Evolutionary conservation across 2,113 vertebrate genomes (phyloP).

Genomic region (Rhynchomys soricoides): DNA sequence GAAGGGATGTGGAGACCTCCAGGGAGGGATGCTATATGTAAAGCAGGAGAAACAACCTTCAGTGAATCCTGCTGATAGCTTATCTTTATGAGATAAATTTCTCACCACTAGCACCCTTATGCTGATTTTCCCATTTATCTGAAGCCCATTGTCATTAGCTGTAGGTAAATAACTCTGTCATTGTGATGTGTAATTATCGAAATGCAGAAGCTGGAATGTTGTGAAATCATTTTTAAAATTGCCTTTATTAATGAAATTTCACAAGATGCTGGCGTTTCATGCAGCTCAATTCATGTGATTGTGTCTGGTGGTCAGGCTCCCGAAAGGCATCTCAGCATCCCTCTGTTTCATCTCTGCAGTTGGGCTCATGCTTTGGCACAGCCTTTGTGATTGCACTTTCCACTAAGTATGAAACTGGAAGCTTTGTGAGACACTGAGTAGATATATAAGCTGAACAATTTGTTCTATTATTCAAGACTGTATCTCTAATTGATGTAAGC

Average conservation of each 20-base stretch:
- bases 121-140: background rate
- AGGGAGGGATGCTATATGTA: no score
- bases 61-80: background rate
- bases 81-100: background rate
- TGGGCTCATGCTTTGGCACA: background rate
- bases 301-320: background rate
- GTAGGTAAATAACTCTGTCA: background rate
- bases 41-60: background rate
- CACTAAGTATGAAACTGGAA: background rate
- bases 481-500: background rate
- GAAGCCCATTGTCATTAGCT: background rate
- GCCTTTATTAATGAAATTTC: background rate
- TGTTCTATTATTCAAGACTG: background rate
- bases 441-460: background rate
- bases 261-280: background rate
- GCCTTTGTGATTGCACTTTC: background rate
- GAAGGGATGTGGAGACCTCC: background rate
- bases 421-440: background rate
- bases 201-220: background rate
- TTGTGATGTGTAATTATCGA: background rate
- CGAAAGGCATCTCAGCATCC: background rate
- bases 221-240: background rate
- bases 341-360: background rate
- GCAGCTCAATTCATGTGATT: background rate
- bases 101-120: background rate